Percentiles rank a stretch among this genome's conserved stretches.
These are phyloP conservation scores for Drosophila prolongata DNA, from an alignment of 2,888 invertebrate genomes.

Conservation along the genomic window DNA sequence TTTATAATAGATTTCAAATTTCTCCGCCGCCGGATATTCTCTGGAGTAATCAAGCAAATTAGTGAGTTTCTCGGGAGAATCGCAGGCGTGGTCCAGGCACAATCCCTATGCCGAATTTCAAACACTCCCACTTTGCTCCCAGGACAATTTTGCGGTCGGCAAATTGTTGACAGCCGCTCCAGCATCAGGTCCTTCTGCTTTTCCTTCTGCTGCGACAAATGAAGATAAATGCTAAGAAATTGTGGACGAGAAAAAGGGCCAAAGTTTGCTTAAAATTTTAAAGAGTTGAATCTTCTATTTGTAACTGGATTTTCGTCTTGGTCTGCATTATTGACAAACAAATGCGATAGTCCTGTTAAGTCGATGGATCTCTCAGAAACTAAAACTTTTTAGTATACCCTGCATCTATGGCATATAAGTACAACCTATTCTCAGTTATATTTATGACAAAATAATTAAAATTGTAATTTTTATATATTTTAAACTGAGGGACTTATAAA, in stretches of 20 bases:
- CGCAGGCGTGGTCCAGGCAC: conserved; percentile 12
- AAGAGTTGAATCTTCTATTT: conserved; percentile 31
- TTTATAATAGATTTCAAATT: conserved; percentile 79
- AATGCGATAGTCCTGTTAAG: neutral
- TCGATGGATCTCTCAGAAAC: conserved; percentile 4
- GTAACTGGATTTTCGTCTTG: conserved; percentile 5
- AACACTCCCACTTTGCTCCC: conserved; percentile 55
- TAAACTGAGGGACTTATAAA: too few species aligned
- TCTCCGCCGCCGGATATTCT: conserved; percentile 51
- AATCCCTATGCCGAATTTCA: conserved; percentile 27
- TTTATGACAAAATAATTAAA: too few species aligned
- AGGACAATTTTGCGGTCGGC: conserved; percentile 68
- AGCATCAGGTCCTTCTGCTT: conserved; percentile 22
- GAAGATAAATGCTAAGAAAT: conserved; percentile 69
- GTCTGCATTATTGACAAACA: conserved; percentile 11
- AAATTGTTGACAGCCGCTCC: conserved; percentile 76
- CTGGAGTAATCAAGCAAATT: conserved; percentile 79
- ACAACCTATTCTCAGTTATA: too few species aligned
- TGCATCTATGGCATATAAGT: conserved; percentile 13
- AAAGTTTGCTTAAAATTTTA: conserved; percentile 40
- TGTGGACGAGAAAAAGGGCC: neutral
- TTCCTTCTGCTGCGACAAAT: conserved; percentile 57
- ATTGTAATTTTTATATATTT: too few species aligned
- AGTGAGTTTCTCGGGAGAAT: conserved; percentile 58
- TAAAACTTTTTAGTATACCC: conserved; percentile 38